A percentile compares a stretch with the other conserved stretches of the same genome.
These are phyloP conservation scores for Pteropus alecto DNA, from an alignment of 2,113 vertebrate species.

Conservation along the genomic window DNA sequence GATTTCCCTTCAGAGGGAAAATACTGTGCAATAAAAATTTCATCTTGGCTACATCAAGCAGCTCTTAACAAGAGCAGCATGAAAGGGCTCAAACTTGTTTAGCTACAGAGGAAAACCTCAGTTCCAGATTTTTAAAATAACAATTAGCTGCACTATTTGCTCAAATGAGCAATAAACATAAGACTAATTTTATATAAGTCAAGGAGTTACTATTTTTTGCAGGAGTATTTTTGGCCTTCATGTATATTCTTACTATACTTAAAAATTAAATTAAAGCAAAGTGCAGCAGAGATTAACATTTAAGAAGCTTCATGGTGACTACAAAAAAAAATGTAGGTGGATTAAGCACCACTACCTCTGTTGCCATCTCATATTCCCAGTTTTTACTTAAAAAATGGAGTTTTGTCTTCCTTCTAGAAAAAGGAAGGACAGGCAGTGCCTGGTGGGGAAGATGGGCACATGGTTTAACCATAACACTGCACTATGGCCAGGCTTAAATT, in stretches of 20 bases:
- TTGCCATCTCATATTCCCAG: not conserved
- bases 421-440: not conserved
- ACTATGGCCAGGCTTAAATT: not conserved
- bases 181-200: not conserved
- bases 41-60: not conserved
- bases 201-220: not conserved
- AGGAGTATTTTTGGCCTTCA: not conserved
- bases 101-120: not conserved
- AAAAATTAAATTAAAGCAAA: constrained; percentile 39
- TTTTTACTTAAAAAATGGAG: constrained; percentile 12
- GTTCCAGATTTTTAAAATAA: constrained; percentile 24
- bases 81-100: not conserved
- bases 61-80: not conserved
- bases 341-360: not conserved
- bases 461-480: not conserved
- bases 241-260: not conserved
- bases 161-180: not conserved
- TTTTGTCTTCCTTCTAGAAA: not conserved
- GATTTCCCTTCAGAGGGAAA: constrained; percentile 44
- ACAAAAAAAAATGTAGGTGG: not conserved
- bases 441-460: not conserved
- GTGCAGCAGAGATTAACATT: not conserved
- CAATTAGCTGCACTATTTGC: not conserved
- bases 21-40: constrained; percentile 32
- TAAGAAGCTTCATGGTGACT: not conserved